These are phyloP conservation scores for Leucoraja erinaceus DNA, from an alignment of 2,113 vertebrate species.

Conservation along the genomic window DNA sequence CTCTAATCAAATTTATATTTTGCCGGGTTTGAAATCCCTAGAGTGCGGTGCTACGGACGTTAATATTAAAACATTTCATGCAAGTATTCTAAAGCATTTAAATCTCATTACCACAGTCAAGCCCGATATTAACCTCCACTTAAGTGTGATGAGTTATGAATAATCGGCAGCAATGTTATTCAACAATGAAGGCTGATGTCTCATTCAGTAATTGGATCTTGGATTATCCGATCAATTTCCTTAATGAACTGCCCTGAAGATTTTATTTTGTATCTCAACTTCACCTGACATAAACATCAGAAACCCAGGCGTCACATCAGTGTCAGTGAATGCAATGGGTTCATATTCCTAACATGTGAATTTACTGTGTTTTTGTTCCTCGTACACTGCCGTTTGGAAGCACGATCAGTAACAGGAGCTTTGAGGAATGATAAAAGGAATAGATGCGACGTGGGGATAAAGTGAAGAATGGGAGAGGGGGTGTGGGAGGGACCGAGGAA, in stretches of 20 bases:
- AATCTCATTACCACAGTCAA: not conserved
- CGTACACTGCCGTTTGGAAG: not conserved
- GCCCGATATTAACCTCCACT: not conserved
- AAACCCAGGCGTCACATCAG: not conserved
- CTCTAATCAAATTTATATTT: not conserved
- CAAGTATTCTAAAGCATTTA: constrained; percentile 5
- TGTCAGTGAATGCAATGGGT: not conserved
- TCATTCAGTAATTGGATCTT: not conserved
- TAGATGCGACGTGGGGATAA: not conserved
- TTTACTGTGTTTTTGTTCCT: too few species aligned
- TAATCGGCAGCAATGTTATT: not conserved
- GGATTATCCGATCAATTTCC: not conserved
- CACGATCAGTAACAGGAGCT: not conserved
- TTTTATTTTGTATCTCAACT: not conserved
- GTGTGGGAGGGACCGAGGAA: not conserved
- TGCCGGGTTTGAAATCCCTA: not conserved
- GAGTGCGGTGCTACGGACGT: not conserved
- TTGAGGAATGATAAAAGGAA: not conserved
- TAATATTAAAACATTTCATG: not conserved
- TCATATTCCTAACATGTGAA: not conserved
- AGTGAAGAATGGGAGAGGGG: not conserved
- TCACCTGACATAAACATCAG: not conserved
- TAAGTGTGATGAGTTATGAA: not conserved
- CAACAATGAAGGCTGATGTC: not conserved
- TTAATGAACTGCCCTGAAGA: not conserved